Conservation (phyloP, 2,113 vertebrate species). For the Pelobates fuscus region DNA sequence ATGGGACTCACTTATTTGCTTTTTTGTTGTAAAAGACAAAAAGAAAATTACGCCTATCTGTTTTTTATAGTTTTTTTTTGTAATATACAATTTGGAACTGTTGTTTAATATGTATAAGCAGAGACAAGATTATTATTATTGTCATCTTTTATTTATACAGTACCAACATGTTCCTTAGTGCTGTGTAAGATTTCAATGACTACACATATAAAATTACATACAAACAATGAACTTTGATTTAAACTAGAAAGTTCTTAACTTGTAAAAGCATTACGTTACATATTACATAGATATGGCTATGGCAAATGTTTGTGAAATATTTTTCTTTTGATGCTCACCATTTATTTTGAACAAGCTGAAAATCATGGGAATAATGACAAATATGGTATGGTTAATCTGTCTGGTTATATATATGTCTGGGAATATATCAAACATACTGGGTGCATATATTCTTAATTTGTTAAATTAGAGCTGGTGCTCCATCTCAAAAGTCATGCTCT, state of each 20-base stretch:
- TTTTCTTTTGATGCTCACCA: no score
- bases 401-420: no score
- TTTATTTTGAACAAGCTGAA: no score
- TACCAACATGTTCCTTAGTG: not conserved
- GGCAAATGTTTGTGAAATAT: no score
- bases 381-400: no score
- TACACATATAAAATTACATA: not conserved
- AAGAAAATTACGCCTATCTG: constrained; percentile 37
- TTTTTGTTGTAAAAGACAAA: constrained; percentile 24
- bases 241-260: not conserved
- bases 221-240: not conserved
- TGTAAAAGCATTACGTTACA: no score
- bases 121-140: constrained; percentile 26
- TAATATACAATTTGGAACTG: constrained; percentile 6
- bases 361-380: no score
- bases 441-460: no score
- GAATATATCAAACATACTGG: no score
- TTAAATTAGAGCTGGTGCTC: no score
- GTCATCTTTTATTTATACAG: constrained; percentile 32
- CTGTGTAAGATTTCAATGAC: not conserved
- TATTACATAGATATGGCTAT: no score
- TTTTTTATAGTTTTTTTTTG: constrained; percentile 36
- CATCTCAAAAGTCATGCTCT: no score
- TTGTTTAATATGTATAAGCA: constrained; percentile 29
- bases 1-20: constrained; percentile 25